Evolutionary conservation across 2,113 vertebrate genomes (phyloP).

Genomic region (Montifringilla adamsi): DNA sequence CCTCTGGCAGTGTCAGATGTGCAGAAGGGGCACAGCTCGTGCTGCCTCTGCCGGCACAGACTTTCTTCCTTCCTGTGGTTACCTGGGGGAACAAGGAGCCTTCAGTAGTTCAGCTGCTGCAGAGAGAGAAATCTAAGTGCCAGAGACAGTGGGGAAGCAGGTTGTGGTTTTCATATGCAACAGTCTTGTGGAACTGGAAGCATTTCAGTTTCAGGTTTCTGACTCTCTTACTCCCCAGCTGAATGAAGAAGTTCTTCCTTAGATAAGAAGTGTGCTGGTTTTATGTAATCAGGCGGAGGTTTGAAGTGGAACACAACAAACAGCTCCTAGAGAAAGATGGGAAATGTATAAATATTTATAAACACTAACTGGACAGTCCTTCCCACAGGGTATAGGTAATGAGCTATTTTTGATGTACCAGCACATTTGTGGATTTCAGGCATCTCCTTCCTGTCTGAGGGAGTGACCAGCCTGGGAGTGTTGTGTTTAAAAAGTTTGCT

Average conservation of each 20-base stretch:
- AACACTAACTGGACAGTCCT: background rate
- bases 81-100: background rate
- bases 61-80: background rate
- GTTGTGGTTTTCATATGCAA: fast-evolving
- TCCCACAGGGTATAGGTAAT: background rate
- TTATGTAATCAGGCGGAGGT: background rate
- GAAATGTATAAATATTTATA: fast-evolving
- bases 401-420: background rate
- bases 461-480: background rate
- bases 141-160: background rate
- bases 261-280: background rate
- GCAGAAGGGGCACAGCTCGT: background rate
- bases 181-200: background rate
- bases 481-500: background rate
- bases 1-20: background rate
- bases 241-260: background rate
- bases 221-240: background rate
- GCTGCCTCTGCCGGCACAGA: background rate
- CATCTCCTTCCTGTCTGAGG: background rate
- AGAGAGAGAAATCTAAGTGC: background rate
- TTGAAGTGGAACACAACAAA: background rate
- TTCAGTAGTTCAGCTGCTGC: background rate
- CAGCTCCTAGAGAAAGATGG: background rate
- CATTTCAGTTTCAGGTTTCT: background rate
- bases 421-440: fast-evolving